phyloP scores from a whole-genome alignment of 2,113 vertebrate genomes.

The Zapus hudsonius region DNA sequence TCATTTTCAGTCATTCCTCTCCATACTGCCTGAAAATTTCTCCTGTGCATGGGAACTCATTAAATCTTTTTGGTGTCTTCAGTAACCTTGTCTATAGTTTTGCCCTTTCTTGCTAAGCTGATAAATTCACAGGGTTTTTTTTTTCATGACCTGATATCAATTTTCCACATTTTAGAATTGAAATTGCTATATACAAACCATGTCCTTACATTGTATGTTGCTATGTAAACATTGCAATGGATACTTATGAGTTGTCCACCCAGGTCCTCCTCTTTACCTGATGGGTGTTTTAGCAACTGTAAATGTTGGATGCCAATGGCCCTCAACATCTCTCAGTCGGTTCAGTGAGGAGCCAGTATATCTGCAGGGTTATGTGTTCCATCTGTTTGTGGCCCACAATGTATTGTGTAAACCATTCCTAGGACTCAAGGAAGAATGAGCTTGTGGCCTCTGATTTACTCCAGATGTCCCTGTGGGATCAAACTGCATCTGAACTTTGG shows the following conservation, averaged over 20 bases:
- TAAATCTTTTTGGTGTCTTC: neutral
- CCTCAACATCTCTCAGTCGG: neutral
- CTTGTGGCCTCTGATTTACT: neutral
- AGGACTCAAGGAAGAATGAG: neutral
- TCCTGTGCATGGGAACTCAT: neutral
- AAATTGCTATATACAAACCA: neutral
- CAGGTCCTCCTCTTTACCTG: neutral
- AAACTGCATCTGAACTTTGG: neutral
- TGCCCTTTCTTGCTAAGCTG: neutral
- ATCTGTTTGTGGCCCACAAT: neutral
- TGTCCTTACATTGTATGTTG: neutral
- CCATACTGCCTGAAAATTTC: neutral
- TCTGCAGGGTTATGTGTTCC: neutral
- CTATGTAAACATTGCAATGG: neutral
- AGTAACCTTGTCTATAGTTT: neutral
- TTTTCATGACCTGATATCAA: neutral
- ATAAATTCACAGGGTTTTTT: neutral
- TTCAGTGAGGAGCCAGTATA: neutral
- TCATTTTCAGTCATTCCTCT: neutral
- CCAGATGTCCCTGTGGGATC: neutral
- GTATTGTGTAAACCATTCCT: neutral
- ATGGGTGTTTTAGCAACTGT: neutral
- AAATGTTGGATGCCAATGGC: neutral
- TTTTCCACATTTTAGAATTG: neutral
- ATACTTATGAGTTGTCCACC: no score